A percentile compares a stretch with the other conserved stretches of the same genome.
Conservation (phyloP, 2,113 vertebrate species). For the Odocoileus virginianus region DNA sequence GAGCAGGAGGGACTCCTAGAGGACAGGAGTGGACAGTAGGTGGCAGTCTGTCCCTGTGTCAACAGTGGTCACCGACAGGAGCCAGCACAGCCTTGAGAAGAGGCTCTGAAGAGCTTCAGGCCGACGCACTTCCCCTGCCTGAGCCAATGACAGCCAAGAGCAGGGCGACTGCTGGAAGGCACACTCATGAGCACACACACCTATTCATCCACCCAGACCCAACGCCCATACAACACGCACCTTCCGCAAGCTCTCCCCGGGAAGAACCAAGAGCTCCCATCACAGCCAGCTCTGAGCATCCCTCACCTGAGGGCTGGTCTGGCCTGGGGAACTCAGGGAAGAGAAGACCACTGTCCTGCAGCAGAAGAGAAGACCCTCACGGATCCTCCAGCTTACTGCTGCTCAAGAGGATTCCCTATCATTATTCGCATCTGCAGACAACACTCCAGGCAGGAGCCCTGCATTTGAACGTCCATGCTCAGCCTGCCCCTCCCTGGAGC, state of each 20-base stretch:
- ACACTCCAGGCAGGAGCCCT: neutral
- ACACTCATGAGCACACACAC: neutral
- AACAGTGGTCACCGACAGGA: constrained; percentile 11
- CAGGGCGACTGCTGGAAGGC: neutral
- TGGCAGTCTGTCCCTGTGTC: constrained; percentile 73
- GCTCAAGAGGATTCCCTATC: neutral
- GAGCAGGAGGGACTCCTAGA: constrained; percentile 29
- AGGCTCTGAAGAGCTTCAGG: neutral
- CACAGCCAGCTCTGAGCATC: neutral
- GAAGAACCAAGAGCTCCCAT: neutral
- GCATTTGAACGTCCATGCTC: neutral
- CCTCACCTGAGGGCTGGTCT: neutral
- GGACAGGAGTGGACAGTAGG: constrained; percentile 74
- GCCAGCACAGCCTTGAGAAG: neutral
- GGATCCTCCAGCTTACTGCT: neutral
- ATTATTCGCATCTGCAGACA: neutral
- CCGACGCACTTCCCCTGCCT: neutral
- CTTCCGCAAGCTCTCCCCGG: neutral
- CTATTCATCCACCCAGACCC: neutral
- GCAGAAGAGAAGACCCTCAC: neutral
- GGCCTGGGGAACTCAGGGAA: neutral
- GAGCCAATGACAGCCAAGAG: neutral
- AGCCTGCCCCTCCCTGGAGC: neutral
- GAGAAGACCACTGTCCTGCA: neutral
- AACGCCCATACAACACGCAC: rapidly evolving